These are phyloP conservation scores for Tinea semifulvella DNA, from an alignment of 2,888 invertebrate genomes.

Conservation along the genomic window DNA sequence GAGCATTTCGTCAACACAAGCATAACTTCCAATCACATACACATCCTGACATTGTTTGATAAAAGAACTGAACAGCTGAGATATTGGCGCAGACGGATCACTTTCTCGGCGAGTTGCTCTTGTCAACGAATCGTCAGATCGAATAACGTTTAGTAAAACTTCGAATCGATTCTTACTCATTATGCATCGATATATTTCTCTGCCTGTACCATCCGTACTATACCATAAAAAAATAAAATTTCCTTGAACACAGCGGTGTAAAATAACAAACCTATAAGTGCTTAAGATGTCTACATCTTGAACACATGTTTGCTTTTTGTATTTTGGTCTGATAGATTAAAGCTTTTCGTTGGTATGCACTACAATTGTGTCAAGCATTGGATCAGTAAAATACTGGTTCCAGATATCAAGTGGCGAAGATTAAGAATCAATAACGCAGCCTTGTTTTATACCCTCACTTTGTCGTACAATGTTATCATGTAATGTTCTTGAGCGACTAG, in stretches of 20 bases:
- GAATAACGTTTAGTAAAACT: slow-evolving; percentile 1
- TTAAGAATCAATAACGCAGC: neutral
- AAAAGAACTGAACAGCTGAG: slow-evolving; percentile 6
- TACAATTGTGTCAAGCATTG: neutral
- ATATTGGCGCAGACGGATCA: slow-evolving; percentile 4
- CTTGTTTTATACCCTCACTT: neutral
- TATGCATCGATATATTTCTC: slow-evolving; percentile 19
- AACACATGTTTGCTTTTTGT: slow-evolving; percentile 8
- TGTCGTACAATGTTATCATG: neutral
- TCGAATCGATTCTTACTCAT: neutral
- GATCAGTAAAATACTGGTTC: neutral
- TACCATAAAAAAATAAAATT: slow-evolving; percentile 16
- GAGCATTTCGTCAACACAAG: slow-evolving; percentile 15
- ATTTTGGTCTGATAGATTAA: neutral
- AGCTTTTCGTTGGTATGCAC: neutral
- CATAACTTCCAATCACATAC: slow-evolving; percentile 2
- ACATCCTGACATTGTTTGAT: slow-evolving; percentile 1
- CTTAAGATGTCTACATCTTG: slow-evolving; percentile 14
- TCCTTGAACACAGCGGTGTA: slow-evolving; percentile 17
- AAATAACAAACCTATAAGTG: slow-evolving; percentile 13
- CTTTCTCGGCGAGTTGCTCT: neutral
- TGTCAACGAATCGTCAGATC: slow-evolving; percentile 9
- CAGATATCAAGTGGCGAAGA: slow-evolving; percentile 3
- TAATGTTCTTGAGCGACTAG: no score
- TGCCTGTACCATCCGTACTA: slow-evolving; percentile 16